Evolutionary conservation across 2,888 invertebrate species (phyloP), one percentile per base, ranked within the genome.

Genomic region (Geophilus truncorum): DNA sequence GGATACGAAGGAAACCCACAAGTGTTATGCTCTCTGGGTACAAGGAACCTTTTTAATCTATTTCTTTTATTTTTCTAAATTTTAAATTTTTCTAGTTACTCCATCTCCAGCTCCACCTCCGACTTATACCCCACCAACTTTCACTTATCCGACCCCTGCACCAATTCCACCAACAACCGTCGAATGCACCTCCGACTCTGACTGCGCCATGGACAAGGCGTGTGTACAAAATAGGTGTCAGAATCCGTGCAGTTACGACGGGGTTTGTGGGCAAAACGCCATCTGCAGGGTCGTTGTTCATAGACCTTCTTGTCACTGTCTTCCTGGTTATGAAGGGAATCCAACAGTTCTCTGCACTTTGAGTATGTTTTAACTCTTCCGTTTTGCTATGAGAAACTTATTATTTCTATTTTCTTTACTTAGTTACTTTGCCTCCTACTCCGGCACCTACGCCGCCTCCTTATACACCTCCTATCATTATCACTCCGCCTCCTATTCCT

Each of bases 201-300:
- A 94, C 89, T 94, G 94, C 89, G 92, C 92, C 88, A 92, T 92
- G 86, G 92, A 90, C 84, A 93, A 93, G 89, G 92, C 93, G 86
- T 94, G 94, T 89, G 81, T 79, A 28, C 40, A 81, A 15, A 18
- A 21, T n/a, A 80, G 45, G 70, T 81, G 84, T 80, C 82, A 83
- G 77, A 83, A 84, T 80, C 84, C 84, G 2, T 84, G 84, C 81
- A 76, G 83, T 21, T 28, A 84, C 34, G 83, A 80, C 51, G 84
- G 57, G 85, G 90, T 90, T 82, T 94, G 94, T 86, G 94, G 94
- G 30, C 86, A 92, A 10, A 89, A 89, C 84, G 92, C 94, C 6
- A 86, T 90, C 78, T 94, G 94, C 86, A 90, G 91, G 85, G 92
- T 93, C 21, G 90, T 93, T 3, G 93, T 92, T 86, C 94, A 94